Evolutionary conservation across 1,140 invertebrate genomes (phyloP), one percentile per base, ranked within the genome.

Genomic region (Dermatophagoides farinae): DNA sequence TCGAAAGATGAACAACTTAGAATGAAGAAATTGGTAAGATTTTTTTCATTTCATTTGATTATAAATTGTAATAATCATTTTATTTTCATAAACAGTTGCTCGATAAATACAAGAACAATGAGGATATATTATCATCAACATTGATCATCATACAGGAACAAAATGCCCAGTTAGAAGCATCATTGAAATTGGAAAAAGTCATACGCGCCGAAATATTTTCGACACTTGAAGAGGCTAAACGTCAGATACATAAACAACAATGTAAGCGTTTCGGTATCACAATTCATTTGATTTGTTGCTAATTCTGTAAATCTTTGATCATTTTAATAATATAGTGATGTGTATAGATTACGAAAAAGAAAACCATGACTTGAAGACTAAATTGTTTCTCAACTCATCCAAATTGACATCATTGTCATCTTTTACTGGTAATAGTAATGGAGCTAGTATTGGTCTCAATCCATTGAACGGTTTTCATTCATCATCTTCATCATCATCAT

Each of bases 161-260:
- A 74, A 90, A 86, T 71, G 71, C 78, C 66, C 85, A 86, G 70
- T 76, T 91, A 60, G 89, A 97, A 74, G 86, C 86, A 67, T 89
- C 85, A 71, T 78, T 97, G 54, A 90, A 86, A 65, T 87, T 89
- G 25, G 91, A 96, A 77, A 97, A 89, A 50, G 78, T 89, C 62
- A 83, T 96, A 71, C 97, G 96, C 75, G 78, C 96, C 61, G 89
- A 96, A 76, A 78, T 97, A 60, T 93, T 96, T 74, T 92, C 88
- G 60, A 91, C 90, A 61, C 79, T 96, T 41, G 91, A 90, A 22
- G 91, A 92, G 71, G 88, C 86, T 43, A 91, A 92, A 73, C 77
- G 90, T 49, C 85, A 92, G 70, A 77, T 96, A 63, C 85, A 89
- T 75, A 87, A 93, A 70, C 81, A 83, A 74, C 86, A 91, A 72